Percentiles rank a stretch among this genome's conserved stretches.
Conservation (phyloP, 2,113 vertebrate genomes). For the Anser cygnoides region DNA sequence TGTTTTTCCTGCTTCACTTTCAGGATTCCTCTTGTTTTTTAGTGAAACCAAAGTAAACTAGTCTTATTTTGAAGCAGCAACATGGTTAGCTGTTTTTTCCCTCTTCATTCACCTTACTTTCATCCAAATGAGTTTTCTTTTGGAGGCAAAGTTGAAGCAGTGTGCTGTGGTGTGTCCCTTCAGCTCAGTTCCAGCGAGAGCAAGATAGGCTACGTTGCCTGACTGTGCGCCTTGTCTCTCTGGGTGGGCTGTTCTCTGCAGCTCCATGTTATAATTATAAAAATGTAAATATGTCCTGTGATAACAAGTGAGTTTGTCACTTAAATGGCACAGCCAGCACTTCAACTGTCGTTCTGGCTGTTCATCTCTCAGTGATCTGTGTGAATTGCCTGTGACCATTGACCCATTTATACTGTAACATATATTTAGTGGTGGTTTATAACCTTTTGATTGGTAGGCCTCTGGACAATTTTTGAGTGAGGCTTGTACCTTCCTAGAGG, state of each 20-base stretch:
- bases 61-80: background rate
- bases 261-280: background rate
- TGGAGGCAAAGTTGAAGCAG: background rate
- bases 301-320: constrained; percentile 23
- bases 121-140: background rate
- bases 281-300: constrained; percentile 12
- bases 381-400: background rate
- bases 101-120: background rate
- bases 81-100: background rate
- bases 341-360: constrained; percentile 20
- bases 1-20: background rate
- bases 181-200: background rate
- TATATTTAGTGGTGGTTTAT: background rate
- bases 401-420: background rate
- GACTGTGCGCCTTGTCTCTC: constrained; percentile 8
- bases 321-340: background rate
- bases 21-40: background rate
- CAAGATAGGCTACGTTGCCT: background rate
- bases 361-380: background rate
- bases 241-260: constrained; percentile 51
- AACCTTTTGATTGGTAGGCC: background rate
- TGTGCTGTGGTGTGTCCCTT: background rate
- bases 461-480: background rate
- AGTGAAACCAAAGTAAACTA: background rate
- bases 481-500: background rate